phyloP scores from a whole-genome alignment of 2,797 vertebrate species.

The Acanthurus tractus region DNA sequence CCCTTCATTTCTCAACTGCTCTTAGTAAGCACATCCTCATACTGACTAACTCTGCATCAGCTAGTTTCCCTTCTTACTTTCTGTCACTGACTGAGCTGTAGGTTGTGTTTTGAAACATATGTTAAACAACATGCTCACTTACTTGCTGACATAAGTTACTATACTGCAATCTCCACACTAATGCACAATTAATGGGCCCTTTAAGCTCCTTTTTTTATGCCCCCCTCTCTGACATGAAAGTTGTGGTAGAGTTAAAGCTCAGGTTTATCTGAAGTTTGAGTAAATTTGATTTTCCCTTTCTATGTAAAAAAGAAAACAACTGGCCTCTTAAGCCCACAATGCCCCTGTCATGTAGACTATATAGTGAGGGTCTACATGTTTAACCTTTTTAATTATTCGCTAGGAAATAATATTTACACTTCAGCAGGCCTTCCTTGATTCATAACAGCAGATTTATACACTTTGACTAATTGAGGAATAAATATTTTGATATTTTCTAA shows the following conservation, averaged over 20 bases:
- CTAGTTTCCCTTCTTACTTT: slow-evolving; percentile 44
- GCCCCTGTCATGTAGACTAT: not conserved
- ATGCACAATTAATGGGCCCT: not conserved
- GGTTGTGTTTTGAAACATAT: slow-evolving; percentile 17
- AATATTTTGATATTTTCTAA: not conserved
- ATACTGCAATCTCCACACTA: not conserved
- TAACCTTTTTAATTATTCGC: not conserved
- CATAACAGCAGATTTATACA: not conserved
- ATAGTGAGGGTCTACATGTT: too few species aligned
- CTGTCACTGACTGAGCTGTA: slow-evolving; percentile 14
- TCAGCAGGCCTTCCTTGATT: not conserved
- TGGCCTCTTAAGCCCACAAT: not conserved
- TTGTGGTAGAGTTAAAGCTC: not conserved
- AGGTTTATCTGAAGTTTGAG: too few species aligned
- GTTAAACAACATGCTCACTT: not conserved
- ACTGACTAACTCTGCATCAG: slow-evolving; percentile 18
- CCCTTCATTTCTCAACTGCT: not conserved
- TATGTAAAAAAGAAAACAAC: not conserved
- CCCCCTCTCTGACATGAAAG: not conserved
- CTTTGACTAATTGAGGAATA: not conserved
- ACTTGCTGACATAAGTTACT: not conserved
- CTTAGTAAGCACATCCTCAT: not conserved
- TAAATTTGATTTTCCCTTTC: not conserved
- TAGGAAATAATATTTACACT: not conserved
- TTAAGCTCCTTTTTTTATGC: not conserved